Evolutionary conservation across 2,797 vertebrate genomes (phyloP).

Genomic region (Myotis myotis): DNA sequence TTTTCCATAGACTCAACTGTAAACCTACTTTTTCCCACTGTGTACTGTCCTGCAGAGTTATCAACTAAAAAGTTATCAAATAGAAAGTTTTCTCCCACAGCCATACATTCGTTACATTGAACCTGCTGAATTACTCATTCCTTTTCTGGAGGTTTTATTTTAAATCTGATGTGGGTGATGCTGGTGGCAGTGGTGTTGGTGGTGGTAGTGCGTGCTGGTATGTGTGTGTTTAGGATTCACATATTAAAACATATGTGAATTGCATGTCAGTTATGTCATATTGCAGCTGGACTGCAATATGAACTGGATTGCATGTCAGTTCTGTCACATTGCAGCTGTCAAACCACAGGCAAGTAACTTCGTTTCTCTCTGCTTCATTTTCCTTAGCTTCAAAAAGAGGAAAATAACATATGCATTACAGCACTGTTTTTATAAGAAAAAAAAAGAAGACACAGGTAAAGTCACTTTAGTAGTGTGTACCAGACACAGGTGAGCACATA

Average conservation of each 20-base stretch:
- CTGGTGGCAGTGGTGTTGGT: too few relatives aligned
- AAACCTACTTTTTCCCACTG: neutral
- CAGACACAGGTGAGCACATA: neutral
- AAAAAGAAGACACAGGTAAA: neutral
- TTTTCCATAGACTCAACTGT: neutral
- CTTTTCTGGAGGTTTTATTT: neutral
- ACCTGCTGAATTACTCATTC: neutral
- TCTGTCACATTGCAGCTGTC: neutral
- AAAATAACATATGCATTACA: neutral
- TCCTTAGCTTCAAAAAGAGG: neutral
- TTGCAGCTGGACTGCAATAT: neutral
- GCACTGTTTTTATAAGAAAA: neutral
- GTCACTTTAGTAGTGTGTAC: neutral
- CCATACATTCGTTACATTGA: neutral
- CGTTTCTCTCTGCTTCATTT: constrained; percentile 8
- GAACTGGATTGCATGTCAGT: neutral
- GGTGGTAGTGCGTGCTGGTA: neutral
- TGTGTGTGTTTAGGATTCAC: neutral
- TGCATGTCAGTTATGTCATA: neutral
- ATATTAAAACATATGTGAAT: neutral
- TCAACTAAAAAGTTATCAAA: neutral
- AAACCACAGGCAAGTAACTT: neutral
- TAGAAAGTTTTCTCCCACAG: neutral
- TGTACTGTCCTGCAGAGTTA: neutral
- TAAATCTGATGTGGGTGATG: neutral